Evolutionary conservation across 1,140 invertebrate genomes (phyloP).

Genomic region (Tetragonula clypearis): DNA sequence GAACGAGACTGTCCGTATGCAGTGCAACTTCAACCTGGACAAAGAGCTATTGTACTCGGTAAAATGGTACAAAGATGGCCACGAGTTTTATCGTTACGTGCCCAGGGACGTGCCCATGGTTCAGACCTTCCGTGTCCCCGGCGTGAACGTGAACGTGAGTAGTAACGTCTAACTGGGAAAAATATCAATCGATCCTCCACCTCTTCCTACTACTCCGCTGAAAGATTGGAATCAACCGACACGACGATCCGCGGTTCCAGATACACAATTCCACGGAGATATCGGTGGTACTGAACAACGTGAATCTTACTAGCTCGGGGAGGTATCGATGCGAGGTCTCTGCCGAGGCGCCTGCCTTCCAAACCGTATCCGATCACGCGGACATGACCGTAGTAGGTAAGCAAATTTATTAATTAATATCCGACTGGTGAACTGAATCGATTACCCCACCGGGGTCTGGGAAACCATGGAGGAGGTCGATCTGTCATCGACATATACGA

Average conservation of each 20-base stretch:
- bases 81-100: constrained; percentile 93
- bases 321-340: constrained; percentile 93
- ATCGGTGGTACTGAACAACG: constrained; percentile 87
- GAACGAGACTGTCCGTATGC: constrained; percentile 86
- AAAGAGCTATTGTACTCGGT: constrained; percentile 91
- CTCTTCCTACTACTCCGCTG: background rate
- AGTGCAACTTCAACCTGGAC: constrained; percentile 91
- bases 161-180: constrained; percentile 78
- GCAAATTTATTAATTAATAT: background rate
- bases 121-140: constrained; percentile 88
- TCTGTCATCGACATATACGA: too few species aligned
- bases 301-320: constrained; percentile 89
- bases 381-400: constrained; percentile 90
- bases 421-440: background rate
- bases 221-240: background rate
- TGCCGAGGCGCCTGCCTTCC: constrained; percentile 91
- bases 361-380: constrained; percentile 89
- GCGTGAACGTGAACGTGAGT: constrained; percentile 92
- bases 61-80: constrained; percentile 94
- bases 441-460: background rate
- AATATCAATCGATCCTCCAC: background rate
- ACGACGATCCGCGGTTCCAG: constrained; percentile 77
- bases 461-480: background rate
- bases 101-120: constrained; percentile 88
- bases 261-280: constrained; percentile 88